Base-by-base conservation (phyloP, 1,140 invertebrate species). In the Trissolcus basalis region DNA sequence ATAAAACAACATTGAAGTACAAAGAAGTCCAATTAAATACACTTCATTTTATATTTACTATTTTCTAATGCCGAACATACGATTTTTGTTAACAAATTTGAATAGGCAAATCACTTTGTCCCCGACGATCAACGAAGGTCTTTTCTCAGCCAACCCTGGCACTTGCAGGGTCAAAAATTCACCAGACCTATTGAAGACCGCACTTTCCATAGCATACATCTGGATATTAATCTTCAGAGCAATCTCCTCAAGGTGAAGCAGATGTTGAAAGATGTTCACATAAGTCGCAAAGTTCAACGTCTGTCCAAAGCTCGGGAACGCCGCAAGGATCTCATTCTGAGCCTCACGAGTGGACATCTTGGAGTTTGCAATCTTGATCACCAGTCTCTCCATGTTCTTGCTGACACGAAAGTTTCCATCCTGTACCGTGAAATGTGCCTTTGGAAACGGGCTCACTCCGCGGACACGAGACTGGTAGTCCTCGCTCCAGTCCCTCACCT, bases 231-330 rank as follows among this genome's bases (percentile, higher is more conserved):
- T 84, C 16, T 90, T 90, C 67, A 90, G 87, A 79, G 90, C 87
- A 41, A 93, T 91, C 90, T 97, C 95, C 85, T 97, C 95, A 36
- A 97, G 86, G 83, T 93, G 92, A 1, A 97, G 79, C 16, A 97
- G 86, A 13, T 89, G 83, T 54, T 93, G 91, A 84, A 96, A 96
- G 79, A 90, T 89, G 15, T 91, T 86, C 64, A 80, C 87, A 77
- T 94, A 94, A 79, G 91, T 93, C 4, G 80, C 51, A 5, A 90
- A 85, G 33, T 73, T 86, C 4, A 94, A 85, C 11, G 82, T 75
- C 36, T 90, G n/a, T 77, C 7, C 72, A 49, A 8, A 93, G 68
- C 70, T 78, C 90, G 5, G 91, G 90, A 79, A 91, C 82, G 44
- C 81, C 74, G 15, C 80, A n/a, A n/a, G 51, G 56, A 75, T 79